Conservation (phyloP, 2,888 invertebrate species). For the Rhagonycha fulva region DNA sequence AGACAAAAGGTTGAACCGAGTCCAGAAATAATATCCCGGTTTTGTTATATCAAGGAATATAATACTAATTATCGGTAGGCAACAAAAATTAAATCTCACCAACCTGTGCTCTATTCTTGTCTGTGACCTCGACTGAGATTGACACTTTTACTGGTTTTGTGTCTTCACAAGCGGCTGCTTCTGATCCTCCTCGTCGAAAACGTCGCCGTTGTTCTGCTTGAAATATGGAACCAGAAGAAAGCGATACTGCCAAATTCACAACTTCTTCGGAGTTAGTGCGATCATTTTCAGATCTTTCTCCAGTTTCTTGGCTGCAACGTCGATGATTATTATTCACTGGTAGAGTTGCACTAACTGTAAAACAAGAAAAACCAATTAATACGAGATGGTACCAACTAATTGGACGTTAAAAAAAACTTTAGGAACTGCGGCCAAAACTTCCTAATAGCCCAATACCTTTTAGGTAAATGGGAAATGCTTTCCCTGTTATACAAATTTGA, state of each 20-base stretch:
- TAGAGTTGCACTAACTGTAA: conserved; percentile 3
- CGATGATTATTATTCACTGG: conserved; percentile 8
- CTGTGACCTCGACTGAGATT: conserved; percentile 34
- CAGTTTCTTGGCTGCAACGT: conserved; percentile 6
- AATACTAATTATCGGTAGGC: background rate
- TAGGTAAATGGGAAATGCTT: background rate
- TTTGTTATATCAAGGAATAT: background rate
- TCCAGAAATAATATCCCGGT: background rate
- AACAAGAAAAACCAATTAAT: background rate
- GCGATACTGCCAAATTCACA: conserved; percentile 34
- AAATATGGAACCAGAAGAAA: conserved; percentile 11
- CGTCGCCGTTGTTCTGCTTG: conserved; percentile 36
- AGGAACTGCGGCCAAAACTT: background rate
- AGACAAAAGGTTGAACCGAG: background rate
- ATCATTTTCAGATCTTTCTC: conserved; percentile 11
- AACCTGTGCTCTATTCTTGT: conserved; percentile 46
- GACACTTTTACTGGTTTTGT: conserved; percentile 40
- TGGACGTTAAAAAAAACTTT: too few relatives aligned
- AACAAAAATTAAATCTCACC: conserved; percentile 32
- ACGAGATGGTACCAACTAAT: too few relatives aligned
- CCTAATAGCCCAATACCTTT: background rate
- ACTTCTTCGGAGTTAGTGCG: conserved; percentile 16
- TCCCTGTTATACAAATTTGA: background rate
- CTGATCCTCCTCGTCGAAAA: conserved; percentile 35
- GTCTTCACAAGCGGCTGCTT: conserved; percentile 44